Conservation (phyloP, 2,888 invertebrate species). For the Idaea straminata region DNA sequence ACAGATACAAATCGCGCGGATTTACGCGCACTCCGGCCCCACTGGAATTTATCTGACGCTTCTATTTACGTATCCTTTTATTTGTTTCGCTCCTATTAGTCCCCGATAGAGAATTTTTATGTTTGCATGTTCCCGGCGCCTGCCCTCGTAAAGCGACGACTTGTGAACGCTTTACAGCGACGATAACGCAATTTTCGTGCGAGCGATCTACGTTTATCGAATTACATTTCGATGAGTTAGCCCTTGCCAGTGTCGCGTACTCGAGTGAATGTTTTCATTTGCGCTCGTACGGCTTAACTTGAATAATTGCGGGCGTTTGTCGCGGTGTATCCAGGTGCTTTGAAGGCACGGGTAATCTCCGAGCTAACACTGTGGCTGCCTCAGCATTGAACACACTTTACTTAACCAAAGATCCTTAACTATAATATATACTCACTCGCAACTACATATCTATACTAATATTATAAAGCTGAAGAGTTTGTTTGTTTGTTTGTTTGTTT, state of each 20-base stretch:
- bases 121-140: constrained; percentile 72
- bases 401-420: background rate
- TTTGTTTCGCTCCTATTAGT: constrained; percentile 79
- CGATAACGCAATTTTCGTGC: constrained; percentile 73
- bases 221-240: constrained; percentile 73
- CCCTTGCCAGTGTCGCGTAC: background rate
- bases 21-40: constrained; percentile 78
- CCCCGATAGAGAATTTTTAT: constrained; percentile 79
- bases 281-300: constrained; percentile 54
- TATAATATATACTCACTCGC: background rate
- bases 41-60: constrained; percentile 76
- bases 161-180: constrained; percentile 72
- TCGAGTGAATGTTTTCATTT: constrained; percentile 69
- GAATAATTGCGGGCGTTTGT: constrained; percentile 67
- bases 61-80: constrained; percentile 80
- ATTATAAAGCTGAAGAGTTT: too few relatives aligned
- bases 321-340: constrained; percentile 61
- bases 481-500: too few relatives aligned
- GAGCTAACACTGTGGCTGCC: constrained; percentile 21
- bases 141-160: constrained; percentile 76
- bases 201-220: constrained; percentile 70
- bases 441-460: background rate
- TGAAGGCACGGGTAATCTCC: constrained; percentile 56
- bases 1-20: constrained; percentile 81
- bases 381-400: background rate